A percentile compares a stretch with the other conserved stretches of the same genome.
phyloP scores from a whole-genome alignment of 2,113 vertebrate species.

The Oryctolagus cuniculus region DNA sequence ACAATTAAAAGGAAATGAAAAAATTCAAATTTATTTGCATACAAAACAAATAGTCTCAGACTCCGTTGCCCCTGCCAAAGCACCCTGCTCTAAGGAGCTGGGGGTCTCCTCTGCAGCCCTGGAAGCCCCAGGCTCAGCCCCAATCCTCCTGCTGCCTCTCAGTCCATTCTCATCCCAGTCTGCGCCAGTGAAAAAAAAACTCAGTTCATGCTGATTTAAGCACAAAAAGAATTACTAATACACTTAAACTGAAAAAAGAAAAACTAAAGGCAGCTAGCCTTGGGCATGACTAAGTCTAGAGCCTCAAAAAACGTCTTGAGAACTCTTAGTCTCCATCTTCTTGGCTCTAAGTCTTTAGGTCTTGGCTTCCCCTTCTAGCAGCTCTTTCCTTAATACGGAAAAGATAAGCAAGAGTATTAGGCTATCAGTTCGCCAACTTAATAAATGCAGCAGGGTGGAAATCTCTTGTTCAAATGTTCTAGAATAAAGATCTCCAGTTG shows the following conservation, averaged over 20 bases:
- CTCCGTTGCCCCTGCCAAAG: background rate
- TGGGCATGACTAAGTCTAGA: background rate
- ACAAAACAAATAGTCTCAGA: background rate
- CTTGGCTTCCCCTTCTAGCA: background rate
- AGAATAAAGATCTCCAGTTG: background rate
- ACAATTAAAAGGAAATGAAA: no score
- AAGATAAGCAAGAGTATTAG: background rate
- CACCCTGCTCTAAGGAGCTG: background rate
- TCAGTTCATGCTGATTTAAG: background rate
- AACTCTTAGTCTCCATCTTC: background rate
- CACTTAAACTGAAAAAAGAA: background rate
- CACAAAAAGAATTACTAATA: background rate
- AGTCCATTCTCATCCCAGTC: background rate
- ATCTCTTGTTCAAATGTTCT: background rate
- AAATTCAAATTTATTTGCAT: background rate
- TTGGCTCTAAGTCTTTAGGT: background rate
- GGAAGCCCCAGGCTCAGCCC: background rate
- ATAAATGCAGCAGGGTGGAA: background rate
- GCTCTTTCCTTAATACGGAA: background rate
- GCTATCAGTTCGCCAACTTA: background rate
- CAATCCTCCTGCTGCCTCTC: background rate
- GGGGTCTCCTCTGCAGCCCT: background rate
- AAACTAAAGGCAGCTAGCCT: background rate
- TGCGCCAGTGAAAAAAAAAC: conserved; percentile 5
- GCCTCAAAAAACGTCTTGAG: background rate